These are phyloP conservation scores for Gopherus flavomarginatus DNA, from an alignment of 2,113 vertebrate species.

Conservation along the genomic window DNA sequence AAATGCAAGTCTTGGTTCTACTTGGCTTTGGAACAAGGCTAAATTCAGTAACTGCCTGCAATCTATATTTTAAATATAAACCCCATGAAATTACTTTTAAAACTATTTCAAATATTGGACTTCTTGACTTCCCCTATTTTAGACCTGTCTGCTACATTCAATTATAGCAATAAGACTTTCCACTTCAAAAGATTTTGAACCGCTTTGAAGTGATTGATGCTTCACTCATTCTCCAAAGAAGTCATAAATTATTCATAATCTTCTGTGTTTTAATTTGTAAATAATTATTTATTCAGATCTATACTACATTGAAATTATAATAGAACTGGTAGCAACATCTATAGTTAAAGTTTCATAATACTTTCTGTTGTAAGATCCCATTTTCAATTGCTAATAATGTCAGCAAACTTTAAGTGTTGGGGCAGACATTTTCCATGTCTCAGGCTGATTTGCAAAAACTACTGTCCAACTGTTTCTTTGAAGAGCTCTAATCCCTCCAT, in stretches of 20 bases:
- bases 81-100: background rate
- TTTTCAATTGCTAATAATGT: no score
- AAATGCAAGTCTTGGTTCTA: background rate
- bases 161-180: background rate
- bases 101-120: slow-evolving; percentile 10
- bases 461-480: background rate
- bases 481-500: background rate
- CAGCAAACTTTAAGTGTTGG: no score
- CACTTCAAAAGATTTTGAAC: background rate
- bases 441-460: background rate
- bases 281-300: no score
- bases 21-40: background rate
- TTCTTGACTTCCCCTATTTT: background rate
- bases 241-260: no score
- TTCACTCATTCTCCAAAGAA: background rate
- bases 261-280: no score
- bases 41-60: background rate
- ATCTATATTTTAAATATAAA: no score
- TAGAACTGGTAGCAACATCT: no score
- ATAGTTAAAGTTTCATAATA: no score
- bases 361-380: no score
- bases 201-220: background rate
- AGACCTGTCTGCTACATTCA: background rate
- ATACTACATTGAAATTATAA: no score
- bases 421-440: background rate